Evolutionary conservation across 2,888 invertebrate species (phyloP), one percentile per base, ranked within the genome.

Genomic region (Hartigia nigra): DNA sequence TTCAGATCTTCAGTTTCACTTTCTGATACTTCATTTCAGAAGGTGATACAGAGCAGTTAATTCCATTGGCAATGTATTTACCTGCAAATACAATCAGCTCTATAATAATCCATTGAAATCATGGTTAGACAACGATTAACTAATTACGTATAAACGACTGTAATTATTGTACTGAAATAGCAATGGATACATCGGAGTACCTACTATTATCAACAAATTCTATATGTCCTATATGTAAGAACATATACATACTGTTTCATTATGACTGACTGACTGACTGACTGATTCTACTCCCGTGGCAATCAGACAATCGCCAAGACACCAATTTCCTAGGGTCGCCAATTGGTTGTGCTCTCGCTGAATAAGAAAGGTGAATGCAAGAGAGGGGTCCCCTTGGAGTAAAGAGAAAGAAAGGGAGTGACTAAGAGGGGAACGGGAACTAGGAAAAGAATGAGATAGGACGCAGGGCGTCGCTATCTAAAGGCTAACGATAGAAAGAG

Each of bases 381-480:
- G 55, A 55, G 55, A 55, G 9, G 55, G 23, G 55, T 55, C 55
- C 55, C 55, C 55, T 55, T 55, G 23, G 78, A 79, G 80, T 35
- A 79, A 37, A 39, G 75, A 36, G 37, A 74, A 76, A 69, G 74
- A 39, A 74, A 35, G 72, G 70, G 75, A 37, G 35, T 74, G 76
- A 78, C 69, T 82, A 84, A 83, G 85, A 82, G 85, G 86, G 83
- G 82, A 84, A 83, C n/a, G 84, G 82, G 78, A 80, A 80, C 81
- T 23, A 23, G 23, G 23, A 23, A 55, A 9, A 55, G 55, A 55
- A 55, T 9, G 55, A 55, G 55, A 23, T 9, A 55, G 55, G 23
- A 23, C 55, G 14, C 55, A 55, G 55, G 23, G 23, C 23, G 55
- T 55, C 34, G 34, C 55, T 23, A 23, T 55, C 23, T 9, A 9